Conservation (phyloP, 2,113 vertebrate species). For the Oenanthe oenanthe region DNA sequence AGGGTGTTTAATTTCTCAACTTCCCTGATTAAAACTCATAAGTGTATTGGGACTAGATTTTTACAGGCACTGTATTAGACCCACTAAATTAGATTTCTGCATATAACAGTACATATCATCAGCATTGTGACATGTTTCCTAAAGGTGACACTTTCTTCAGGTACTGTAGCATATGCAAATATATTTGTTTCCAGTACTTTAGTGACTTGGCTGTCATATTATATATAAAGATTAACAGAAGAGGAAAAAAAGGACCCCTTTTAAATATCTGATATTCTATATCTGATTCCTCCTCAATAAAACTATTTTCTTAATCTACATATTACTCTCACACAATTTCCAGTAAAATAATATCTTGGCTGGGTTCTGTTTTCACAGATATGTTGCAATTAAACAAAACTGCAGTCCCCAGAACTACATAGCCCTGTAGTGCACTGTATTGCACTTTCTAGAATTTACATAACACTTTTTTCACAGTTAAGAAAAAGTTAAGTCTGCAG, state of each 20-base stretch:
- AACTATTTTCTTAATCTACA: background rate
- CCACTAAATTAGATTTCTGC: background rate
- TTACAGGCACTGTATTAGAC: background rate
- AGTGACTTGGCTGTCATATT: background rate
- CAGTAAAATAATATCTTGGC: background rate
- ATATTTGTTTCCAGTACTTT: background rate
- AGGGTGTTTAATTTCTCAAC: background rate
- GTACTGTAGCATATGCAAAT: background rate
- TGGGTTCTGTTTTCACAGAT: background rate
- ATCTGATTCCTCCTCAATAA: background rate
- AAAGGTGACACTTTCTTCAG: background rate
- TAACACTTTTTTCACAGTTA: background rate
- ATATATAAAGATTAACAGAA: background rate
- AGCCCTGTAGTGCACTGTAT: background rate
- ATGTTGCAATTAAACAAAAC: background rate
- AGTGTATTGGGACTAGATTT: background rate
- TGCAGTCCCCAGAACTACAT: accelerated
- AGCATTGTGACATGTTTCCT: background rate
- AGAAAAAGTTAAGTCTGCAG: background rate
- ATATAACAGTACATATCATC: background rate
- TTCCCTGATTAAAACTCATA: background rate
- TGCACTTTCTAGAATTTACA: background rate
- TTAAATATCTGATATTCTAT: background rate
- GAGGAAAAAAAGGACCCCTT: background rate
- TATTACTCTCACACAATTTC: background rate